phyloP scores from a whole-genome alignment of 2,888 invertebrate species.

The Epicampocera succincta region DNA sequence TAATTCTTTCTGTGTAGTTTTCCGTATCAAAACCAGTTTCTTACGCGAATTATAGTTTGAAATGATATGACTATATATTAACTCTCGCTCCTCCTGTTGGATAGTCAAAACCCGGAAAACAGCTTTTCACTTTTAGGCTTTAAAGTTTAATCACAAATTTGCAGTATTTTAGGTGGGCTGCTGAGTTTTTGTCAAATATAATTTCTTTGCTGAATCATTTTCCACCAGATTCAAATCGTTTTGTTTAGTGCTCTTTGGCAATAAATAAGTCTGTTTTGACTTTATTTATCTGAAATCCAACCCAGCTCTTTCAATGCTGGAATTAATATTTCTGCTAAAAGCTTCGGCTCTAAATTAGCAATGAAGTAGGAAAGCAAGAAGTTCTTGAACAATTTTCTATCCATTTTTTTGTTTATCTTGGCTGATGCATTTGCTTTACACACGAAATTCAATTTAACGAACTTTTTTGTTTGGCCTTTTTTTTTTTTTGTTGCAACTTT shows the following conservation, averaged over 20 bases:
- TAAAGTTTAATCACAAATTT: too few relatives aligned
- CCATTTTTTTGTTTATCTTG: slow-evolving; percentile 41
- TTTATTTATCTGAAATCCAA: slow-evolving; percentile 36
- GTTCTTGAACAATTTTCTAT: slow-evolving; percentile 52
- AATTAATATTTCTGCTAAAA: slow-evolving; percentile 58
- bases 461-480: slow-evolving; percentile 57
- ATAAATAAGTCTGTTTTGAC: slow-evolving; percentile 14
- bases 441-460: slow-evolving; percentile 69
- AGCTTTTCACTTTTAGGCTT: too few relatives aligned
- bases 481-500: slow-evolving; percentile 56
- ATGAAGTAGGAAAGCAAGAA: slow-evolving; percentile 13
- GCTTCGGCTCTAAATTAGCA: slow-evolving; percentile 58
- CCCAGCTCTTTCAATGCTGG: slow-evolving; percentile 17
- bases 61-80: too few relatives aligned
- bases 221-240: slow-evolving; percentile 20
- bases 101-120: too few relatives aligned
- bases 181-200: too few relatives aligned
- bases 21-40: too few relatives aligned
- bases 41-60: too few relatives aligned
- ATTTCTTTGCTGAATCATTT: background rate
- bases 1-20: too few relatives aligned
- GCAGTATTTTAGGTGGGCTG: too few relatives aligned
- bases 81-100: too few relatives aligned
- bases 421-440: slow-evolving; percentile 58
- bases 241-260: slow-evolving; percentile 1